These are phyloP conservation scores for Chesias legatella DNA, from an alignment of 2,888 invertebrate genomes.

Conservation along the genomic window DNA sequence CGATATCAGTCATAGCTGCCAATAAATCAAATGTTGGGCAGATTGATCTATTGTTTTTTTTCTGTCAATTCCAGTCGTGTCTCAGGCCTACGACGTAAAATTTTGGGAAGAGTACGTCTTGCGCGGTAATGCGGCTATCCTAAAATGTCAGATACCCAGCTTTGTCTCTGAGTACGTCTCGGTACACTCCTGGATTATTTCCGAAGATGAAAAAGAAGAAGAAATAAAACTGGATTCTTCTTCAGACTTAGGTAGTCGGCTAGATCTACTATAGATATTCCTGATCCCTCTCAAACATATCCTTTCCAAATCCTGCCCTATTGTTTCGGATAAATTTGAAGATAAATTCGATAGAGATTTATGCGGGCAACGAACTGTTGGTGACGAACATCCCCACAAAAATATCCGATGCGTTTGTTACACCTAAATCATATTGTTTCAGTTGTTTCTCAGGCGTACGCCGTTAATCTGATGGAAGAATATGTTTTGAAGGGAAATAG, in stretches of 20 bases:
- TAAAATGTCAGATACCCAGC: conserved; percentile 96
- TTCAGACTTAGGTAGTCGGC: conserved; percentile 55
- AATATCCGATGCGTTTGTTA: conserved; percentile 7
- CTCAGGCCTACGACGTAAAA: conserved; percentile 93
- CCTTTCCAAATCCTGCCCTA: conserved; percentile 6
- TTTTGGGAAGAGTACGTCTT: conserved; percentile 96
- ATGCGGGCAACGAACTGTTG: too few relatives aligned
- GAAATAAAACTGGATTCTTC: conserved; percentile 61
- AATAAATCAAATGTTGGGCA: too few relatives aligned
- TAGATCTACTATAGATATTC: conserved; percentile 5
- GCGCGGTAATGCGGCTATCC: conserved; percentile 92
- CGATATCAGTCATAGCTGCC: neutral
- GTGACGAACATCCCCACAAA: too few relatives aligned
- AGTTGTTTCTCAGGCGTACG: conserved; percentile 95
- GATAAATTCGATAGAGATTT: neutral
- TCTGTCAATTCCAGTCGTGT: conserved; percentile 86
- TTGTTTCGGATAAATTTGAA: neutral
- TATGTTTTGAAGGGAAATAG: conserved; percentile 94
- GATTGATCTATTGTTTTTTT: conserved; percentile 5
- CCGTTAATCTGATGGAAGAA: conserved; percentile 95
- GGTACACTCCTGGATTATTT: conserved; percentile 92
- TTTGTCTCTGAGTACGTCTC: conserved; percentile 95
- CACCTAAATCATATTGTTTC: conserved; percentile 66
- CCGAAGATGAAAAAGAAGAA: conserved; percentile 81
- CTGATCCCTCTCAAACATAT: conserved; percentile 13